Conservation (phyloP, 2,888 invertebrate genomes). For the Trichacis sp. region DNA sequence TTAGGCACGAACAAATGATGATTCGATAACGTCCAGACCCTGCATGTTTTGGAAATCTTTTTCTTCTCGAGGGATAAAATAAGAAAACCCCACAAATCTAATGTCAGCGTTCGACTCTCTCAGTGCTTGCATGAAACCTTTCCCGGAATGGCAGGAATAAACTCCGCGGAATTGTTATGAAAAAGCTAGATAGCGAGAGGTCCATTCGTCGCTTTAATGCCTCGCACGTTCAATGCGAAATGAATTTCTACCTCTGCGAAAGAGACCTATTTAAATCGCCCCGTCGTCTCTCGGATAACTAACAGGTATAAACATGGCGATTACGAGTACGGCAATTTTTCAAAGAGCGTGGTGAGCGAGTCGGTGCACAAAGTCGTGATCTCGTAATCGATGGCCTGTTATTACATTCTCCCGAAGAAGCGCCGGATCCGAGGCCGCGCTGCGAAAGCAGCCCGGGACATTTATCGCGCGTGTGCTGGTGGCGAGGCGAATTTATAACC, state of each 20-base stretch:
- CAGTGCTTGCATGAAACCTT: too few species aligned
- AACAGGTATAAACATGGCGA: slow-evolving; percentile 51
- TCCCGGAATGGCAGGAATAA: background rate
- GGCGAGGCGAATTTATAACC: slow-evolving; percentile 59
- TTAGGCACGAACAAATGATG: slow-evolving; percentile 67
- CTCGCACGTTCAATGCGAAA: slow-evolving; percentile 37
- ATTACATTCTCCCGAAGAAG: slow-evolving; percentile 47
- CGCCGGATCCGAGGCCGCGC: slow-evolving; percentile 40
- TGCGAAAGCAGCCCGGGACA: slow-evolving; percentile 39
- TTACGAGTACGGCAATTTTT: slow-evolving; percentile 45
- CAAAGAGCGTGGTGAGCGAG: slow-evolving; percentile 36
- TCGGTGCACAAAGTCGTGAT: slow-evolving; percentile 44
- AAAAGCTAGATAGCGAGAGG: slow-evolving; percentile 17
- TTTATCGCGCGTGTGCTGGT: slow-evolving; percentile 43
- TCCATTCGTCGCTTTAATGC: slow-evolving; percentile 38
- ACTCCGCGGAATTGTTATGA: slow-evolving; percentile 5
- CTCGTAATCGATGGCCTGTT: slow-evolving; percentile 51
- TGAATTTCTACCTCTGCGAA: slow-evolving; percentile 45
- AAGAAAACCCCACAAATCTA: too few species aligned
- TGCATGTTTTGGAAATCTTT: slow-evolving; percentile 37
- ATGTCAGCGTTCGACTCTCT: too few species aligned
- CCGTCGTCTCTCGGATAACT: slow-evolving; percentile 45
- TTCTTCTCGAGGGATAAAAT: too few species aligned
- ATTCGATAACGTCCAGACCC: slow-evolving; percentile 65
- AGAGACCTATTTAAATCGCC: slow-evolving; percentile 46